Evolutionary conservation across 2,888 invertebrate genomes (phyloP), one percentile per base, ranked within the genome.

Genomic region (Rhabditoides inermis): DNA sequence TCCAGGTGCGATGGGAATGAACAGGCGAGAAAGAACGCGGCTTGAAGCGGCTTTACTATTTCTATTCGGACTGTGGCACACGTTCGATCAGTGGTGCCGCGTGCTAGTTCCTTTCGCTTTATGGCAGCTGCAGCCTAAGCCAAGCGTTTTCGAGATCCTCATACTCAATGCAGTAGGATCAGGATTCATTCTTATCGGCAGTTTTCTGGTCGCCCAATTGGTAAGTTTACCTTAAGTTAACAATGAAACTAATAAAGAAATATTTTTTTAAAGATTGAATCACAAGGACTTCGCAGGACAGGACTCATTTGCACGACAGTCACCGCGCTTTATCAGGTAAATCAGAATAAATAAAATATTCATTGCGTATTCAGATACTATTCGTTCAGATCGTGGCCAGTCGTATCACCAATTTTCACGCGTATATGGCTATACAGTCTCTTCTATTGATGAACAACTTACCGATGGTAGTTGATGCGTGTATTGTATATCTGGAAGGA

Each of bases 81-180:
- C 69, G 0, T 61, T 55, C 30, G 71, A 69, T 30, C 63, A 69
- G 49, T 72, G 72, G 72, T 61, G 61, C 2, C 58, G 61, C 10
- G 61, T 69, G 2, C 49, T 72, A 12, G 22, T 65, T 2, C 71
- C 72, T 5, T 72, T 72, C 45, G 51, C 61, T 27, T 60, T 63
- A 47, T 72, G 71, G 71, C 60, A 62, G 23, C 51, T 70, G 23
- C 37, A 55, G 22, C 72, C 71, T 0, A 20, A 48, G 3, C 57
- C 61, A 6, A 56, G 55, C 22, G 54, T 66, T 44, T 64, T 60
- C 39, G 53, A 61, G 22, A 57, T 68, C 27, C 52, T 63, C 3
- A 47, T 61, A 45, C 52, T 72, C 7, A 68, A 65, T 25, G 52
- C 63, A 2, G 49, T 72, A n/a, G 60, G 64, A 5, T 59, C 67